Percentiles rank a stretch among this genome's conserved stretches.
phyloP scores from a whole-genome alignment of 92 coral and sea anemone genomes.

The Phymanthus crucifer region DNA sequence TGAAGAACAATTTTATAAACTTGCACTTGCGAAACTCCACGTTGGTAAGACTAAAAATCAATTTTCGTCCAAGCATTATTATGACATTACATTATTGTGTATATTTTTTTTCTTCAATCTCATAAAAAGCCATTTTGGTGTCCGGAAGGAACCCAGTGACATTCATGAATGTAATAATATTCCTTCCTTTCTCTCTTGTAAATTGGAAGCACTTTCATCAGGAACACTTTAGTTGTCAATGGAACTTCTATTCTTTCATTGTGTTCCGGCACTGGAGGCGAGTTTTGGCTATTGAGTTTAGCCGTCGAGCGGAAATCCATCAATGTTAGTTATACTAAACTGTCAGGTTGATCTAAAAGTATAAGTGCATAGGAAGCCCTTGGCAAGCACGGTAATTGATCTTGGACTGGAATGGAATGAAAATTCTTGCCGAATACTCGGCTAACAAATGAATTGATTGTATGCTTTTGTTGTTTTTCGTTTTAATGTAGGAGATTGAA shows the following conservation, averaged over 20 bases:
- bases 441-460: background rate
- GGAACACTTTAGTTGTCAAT: constrained; percentile 30
- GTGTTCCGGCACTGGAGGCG: constrained; percentile 28
- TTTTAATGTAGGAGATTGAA: constrained; percentile 67
- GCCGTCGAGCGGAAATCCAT: constrained; percentile 35
- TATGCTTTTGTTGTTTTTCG: constrained; percentile 1
- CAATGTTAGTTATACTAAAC: constrained; percentile 22
- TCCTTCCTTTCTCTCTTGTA: constrained; percentile 27
- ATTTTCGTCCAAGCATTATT: background rate
- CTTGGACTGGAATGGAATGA: background rate
- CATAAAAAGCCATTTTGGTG: background rate
- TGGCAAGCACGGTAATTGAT: constrained; percentile 19
- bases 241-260: constrained; percentile 10
- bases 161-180: constrained; percentile 20
- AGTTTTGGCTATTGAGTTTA: constrained; percentile 22
- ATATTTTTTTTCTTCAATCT: background rate
- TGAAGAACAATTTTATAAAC: background rate
- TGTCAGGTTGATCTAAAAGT: constrained; percentile 8
- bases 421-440: background rate
- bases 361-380: background rate
- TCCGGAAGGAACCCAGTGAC: constrained; percentile 26
- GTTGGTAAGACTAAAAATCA: background rate
- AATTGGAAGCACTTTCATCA: constrained; percentile 32
- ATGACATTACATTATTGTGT: background rate
- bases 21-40: background rate